phyloP scores from a whole-genome alignment of 2,888 invertebrate genomes.

The Tanytarsus gracilentus region DNA sequence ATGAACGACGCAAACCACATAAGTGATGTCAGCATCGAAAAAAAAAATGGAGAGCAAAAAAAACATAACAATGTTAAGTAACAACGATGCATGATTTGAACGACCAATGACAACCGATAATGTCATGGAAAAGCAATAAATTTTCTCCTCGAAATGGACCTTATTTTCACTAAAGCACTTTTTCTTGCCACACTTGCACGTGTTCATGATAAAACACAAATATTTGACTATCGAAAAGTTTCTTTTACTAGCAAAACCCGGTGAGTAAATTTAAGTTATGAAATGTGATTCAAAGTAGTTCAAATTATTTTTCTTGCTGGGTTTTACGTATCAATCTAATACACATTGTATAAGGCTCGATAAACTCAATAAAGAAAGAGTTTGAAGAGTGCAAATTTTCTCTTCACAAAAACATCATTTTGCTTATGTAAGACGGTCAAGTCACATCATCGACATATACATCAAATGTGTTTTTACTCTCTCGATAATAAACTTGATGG shows the following conservation, averaged over 20 bases:
- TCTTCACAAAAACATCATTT: too few species aligned
- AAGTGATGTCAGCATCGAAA: conserved; percentile 18
- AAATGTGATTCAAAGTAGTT: too few species aligned
- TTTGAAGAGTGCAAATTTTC: too few species aligned
- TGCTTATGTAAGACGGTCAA: too few species aligned
- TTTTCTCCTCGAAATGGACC: conserved; percentile 6
- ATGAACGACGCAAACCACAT: conserved; percentile 11
- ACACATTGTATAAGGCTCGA: too few species aligned
- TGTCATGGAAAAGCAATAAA: conserved; percentile 27
- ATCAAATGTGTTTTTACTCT: not conserved
- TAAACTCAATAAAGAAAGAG: too few species aligned
- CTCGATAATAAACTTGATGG: not conserved
- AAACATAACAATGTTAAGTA: conserved; percentile 16
- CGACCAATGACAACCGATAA: conserved; percentile 24
- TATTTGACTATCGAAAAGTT: conserved; percentile 23
- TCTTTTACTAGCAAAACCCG: too few species aligned
- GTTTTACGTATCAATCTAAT: too few species aligned
- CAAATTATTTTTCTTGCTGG: too few species aligned
- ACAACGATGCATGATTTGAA: conserved; percentile 22
- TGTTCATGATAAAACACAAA: conserved; percentile 27
- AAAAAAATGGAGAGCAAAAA: conserved; percentile 3
- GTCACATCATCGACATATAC: too few species aligned
- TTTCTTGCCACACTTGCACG: conserved; percentile 16
- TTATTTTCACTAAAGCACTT: conserved; percentile 25
- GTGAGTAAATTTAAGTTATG: too few species aligned